These are phyloP conservation scores for Lamprologus ornatipinnis DNA, from an alignment of 2,113 vertebrate genomes.

Conservation along the genomic window DNA sequence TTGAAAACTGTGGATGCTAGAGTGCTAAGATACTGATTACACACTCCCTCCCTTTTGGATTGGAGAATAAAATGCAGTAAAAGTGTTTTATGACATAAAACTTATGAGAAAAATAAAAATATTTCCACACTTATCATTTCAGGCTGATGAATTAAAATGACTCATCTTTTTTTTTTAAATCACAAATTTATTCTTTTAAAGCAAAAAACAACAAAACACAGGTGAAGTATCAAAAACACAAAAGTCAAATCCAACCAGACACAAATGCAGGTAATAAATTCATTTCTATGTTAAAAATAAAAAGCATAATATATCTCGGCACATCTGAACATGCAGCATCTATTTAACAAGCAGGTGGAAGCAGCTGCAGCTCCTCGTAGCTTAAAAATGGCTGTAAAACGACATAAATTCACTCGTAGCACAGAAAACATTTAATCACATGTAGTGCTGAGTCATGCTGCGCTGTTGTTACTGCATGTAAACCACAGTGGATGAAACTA, in stretches of 20 bases:
- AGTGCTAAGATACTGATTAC: neutral
- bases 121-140: neutral
- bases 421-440: neutral
- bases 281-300: neutral
- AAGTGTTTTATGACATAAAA: neutral
- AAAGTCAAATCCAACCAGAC: neutral
- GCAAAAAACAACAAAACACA: conserved; percentile 4
- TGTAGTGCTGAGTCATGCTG: neutral
- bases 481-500: neutral
- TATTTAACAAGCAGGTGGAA: neutral
- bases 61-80: neutral
- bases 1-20: neutral
- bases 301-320: neutral
- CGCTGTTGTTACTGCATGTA: neutral
- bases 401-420: neutral
- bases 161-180: neutral
- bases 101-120: neutral
- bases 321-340: neutral
- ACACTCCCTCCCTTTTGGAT: neutral
- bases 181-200: conserved; percentile 12
- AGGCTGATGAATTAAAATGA: accelerated
- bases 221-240: conserved; percentile 5
- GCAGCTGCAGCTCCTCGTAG: neutral
- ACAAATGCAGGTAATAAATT: neutral
- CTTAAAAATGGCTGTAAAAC: neutral